Conservation (phyloP, 2,888 invertebrate genomes). For the Drosophila kanekoi region DNA sequence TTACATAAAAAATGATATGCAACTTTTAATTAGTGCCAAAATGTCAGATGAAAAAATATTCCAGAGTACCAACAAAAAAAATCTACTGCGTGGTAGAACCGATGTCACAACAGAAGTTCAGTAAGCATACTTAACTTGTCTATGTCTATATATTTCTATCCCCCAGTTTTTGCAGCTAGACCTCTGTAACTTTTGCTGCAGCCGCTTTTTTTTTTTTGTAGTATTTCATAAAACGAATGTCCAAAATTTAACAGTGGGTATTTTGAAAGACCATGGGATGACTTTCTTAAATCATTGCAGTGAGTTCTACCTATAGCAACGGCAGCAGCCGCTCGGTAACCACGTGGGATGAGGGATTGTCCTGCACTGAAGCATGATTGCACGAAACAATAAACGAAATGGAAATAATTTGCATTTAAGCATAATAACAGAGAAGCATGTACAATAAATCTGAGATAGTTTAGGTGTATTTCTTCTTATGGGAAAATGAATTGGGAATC, state of each 20-base stretch:
- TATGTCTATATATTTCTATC: slow-evolving; percentile 14
- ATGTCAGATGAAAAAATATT: slow-evolving; percentile 61
- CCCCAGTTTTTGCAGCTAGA: slow-evolving; percentile 9
- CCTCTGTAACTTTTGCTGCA: neutral
- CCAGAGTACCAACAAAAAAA: slow-evolving; percentile 24
- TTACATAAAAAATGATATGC: slow-evolving; percentile 74
- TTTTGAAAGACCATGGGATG: slow-evolving; percentile 1
- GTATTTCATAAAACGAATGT: slow-evolving; percentile 36
- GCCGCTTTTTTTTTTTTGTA: slow-evolving; percentile 42
- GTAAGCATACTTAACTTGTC: slow-evolving; percentile 44
- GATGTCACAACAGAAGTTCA: slow-evolving; percentile 47
- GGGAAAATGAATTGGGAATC: no score
- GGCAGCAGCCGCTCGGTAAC: neutral
- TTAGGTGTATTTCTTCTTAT: no score
- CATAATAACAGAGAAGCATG: no score
- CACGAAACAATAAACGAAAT: neutral
- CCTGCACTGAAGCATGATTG: neutral
- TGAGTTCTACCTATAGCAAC: slow-evolving; percentile 29
- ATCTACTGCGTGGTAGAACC: neutral
- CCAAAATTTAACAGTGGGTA: neutral
- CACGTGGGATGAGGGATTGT: neutral
- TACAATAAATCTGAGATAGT: no score
- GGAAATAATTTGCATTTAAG: neutral
- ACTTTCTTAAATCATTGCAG: slow-evolving; percentile 38
- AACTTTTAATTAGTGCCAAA: slow-evolving; percentile 82